Evolutionary conservation across 2,797 vertebrate genomes (phyloP), one percentile per base, ranked within the genome.

Genomic region (Epinephelus malabaricus): DNA sequence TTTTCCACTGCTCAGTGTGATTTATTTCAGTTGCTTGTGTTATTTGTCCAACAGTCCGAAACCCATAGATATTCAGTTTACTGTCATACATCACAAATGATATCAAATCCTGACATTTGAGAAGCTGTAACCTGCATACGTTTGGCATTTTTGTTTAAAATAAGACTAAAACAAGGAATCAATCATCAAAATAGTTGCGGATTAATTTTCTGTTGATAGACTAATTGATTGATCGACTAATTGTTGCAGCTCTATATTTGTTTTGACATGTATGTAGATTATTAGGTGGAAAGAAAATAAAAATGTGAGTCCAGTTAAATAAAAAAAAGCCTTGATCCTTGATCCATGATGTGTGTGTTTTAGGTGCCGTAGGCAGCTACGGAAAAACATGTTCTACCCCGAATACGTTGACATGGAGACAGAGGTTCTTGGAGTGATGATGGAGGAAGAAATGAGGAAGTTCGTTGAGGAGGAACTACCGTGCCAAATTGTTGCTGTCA

Each of bases 391-490:
- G 88, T 96, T 92, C 80, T 91, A 93, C 86, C 91, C 93, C 1
- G 92, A 94, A 11, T 90, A 91, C 9, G 75, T 89, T 0, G 81
- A 89, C 50, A 87, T 93, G 75, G 93, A 96, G 74, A 91, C 76
- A 0, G 93, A 94, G 11, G 70, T 82, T 1, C 84, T 95, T 0
- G 88, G 76, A 1, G 72, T 86, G 7, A 76, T 69, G 62, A 92
- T 96, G 90, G 94, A 95, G 18, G 87, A 85, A 12, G 92, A 95
- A 51, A 89, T 94, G 89, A 84, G 54, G 3, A 93, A 91, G 8
- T 95, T 95, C 63, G 78, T 95, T 0, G 51, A 88, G 0, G 85
- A 87, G 0, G 89, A 94, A 1, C 76, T 95, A 0, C 86, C 67
- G 3, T 67, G 51, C 53, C 79, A 86, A 19, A 85, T 95, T 13